Conservation (phyloP, 64 coral and sea anemone genomes). For the Pachyseris speciosa region DNA sequence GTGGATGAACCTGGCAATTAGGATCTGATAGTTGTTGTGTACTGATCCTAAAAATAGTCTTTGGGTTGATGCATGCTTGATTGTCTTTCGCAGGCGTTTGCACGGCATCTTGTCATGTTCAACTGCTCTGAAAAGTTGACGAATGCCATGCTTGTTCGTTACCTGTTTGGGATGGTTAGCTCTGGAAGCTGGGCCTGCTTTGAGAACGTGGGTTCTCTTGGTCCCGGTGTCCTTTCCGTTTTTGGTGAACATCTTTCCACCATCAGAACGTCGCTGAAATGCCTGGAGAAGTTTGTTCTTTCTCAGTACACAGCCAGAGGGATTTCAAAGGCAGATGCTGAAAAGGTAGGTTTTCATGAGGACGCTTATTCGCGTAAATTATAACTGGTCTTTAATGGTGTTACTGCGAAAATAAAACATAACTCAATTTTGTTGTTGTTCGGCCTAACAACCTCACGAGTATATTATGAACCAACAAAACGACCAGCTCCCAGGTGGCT, state of each 20-base stretch:
- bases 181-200: constrained; percentile 93
- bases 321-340: not conserved
- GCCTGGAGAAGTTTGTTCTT: constrained; percentile 39
- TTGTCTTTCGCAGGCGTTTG: constrained; percentile 69
- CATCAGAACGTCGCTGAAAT: constrained; percentile 63
- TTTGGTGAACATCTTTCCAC: constrained; percentile 84
- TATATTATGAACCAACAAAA: too few relatives aligned
- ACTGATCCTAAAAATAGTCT: too few relatives aligned
- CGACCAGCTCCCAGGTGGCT: too few relatives aligned
- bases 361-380: too few relatives aligned
- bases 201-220: constrained; percentile 78
- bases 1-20: too few relatives aligned
- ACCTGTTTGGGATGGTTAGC: constrained; percentile 75
- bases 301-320: constrained; percentile 47
- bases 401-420: too few relatives aligned
- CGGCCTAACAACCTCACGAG: too few relatives aligned
- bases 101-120: constrained; percentile 81
- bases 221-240: constrained; percentile 63
- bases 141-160: constrained; percentile 60
- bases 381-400: too few relatives aligned
- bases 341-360: not conserved
- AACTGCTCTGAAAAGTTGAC: constrained; percentile 77
- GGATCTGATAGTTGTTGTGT: too few relatives aligned
- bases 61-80: not conserved
- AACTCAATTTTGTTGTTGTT: too few relatives aligned